Evolutionary conservation across 2,797 vertebrate genomes (phyloP).

Genomic region (Diglossa cyanea): DNA sequence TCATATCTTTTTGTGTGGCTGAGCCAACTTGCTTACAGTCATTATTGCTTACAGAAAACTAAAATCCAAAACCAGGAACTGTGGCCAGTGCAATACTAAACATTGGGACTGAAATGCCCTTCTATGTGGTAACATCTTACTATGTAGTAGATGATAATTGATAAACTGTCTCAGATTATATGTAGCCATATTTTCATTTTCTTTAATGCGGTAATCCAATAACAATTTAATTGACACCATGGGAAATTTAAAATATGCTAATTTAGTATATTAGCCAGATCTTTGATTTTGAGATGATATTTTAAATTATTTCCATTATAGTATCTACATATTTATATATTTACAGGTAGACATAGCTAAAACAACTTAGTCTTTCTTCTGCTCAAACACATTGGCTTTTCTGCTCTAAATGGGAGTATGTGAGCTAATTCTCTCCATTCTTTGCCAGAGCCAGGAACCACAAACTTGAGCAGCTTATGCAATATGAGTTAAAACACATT

Average conservation of each 20-base stretch:
- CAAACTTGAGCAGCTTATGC: neutral
- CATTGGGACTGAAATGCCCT: neutral
- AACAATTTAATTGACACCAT: neutral
- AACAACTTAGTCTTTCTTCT: neutral
- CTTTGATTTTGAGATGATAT: neutral
- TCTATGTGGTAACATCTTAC: neutral
- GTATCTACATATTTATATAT: neutral
- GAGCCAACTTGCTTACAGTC: neutral
- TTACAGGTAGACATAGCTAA: neutral
- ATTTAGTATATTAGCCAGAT: neutral
- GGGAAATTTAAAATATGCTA: neutral
- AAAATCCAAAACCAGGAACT: neutral
- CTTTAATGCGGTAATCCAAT: neutral
- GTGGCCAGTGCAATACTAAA: neutral
- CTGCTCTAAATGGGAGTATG: neutral
- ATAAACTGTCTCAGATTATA: neutral
- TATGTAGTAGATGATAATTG: neutral
- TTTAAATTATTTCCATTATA: neutral
- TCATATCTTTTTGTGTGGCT: neutral
- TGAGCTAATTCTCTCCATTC: neutral
- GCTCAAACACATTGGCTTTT: neutral
- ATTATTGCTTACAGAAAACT: neutral
- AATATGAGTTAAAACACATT: neutral
- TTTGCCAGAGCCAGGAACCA: neutral
- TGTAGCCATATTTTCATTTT: neutral